Percentiles rank a stretch among this genome's conserved stretches.
Conservation (phyloP, 2,113 vertebrate genomes). For the Centropristis striata region DNA sequence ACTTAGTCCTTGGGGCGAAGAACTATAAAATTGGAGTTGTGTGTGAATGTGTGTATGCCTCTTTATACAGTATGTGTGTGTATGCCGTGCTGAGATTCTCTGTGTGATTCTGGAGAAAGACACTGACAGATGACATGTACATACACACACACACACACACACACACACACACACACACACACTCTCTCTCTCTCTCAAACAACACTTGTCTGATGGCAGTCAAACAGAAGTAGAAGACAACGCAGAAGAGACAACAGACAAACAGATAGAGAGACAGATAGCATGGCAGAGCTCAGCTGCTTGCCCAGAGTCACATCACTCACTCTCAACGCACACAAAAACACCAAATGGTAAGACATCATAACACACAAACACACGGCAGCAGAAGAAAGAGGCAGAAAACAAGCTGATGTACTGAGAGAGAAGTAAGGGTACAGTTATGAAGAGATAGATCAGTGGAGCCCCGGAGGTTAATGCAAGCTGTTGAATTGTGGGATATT, state of each 20-base stretch:
- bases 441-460: constrained; percentile 55
- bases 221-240: constrained; percentile 72
- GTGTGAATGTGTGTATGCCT: constrained; percentile 40
- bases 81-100: constrained; percentile 50
- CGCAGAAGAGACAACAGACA: constrained; percentile 66
- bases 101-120: constrained; percentile 70
- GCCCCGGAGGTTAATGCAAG: constrained; percentile 57
- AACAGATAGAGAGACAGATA: constrained; percentile 73
- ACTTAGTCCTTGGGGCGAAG: constrained; percentile 64
- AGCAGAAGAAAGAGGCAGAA: constrained; percentile 38
- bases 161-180: constrained; percentile 7
- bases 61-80: constrained; percentile 16
- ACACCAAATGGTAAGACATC: constrained; percentile 39
- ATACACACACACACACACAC: constrained; percentile 36
- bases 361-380: constrained; percentile 31
- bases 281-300: constrained; percentile 62
- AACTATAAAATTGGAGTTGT: constrained; percentile 66
- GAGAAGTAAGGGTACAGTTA: constrained; percentile 49
- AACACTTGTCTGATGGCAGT: constrained; percentile 79
- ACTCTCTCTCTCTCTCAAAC: constrained; percentile 44
- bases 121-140: constrained; percentile 75
- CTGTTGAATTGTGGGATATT: constrained; percentile 62
- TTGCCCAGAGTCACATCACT: constrained; percentile 71
- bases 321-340: constrained; percentile 44
- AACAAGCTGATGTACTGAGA: constrained; percentile 36